These are phyloP conservation scores for Brachionus angularis DNA, from an alignment of 1,140 invertebrate species.

Conservation along the genomic window DNA sequence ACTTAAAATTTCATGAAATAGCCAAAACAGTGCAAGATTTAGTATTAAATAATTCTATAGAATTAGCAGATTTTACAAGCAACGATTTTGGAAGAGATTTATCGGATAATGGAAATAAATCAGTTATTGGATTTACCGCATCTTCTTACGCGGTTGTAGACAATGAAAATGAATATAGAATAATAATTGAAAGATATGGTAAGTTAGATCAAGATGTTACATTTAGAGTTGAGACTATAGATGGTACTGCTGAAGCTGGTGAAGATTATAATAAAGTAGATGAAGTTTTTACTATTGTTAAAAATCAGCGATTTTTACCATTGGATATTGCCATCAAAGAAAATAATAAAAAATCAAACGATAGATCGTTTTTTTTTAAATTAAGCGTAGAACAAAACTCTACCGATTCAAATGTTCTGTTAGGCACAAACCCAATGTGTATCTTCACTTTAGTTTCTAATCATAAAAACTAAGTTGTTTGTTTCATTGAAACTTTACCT, in stretches of 20 bases:
- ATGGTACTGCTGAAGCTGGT: conserved; percentile 63
- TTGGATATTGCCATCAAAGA: conserved; percentile 64
- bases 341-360: conserved; percentile 66
- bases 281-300: conserved; percentile 62
- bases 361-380: conserved; percentile 65
- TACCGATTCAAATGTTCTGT: no score
- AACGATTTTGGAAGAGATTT: no score
- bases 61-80: no score
- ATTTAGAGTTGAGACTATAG: conserved; percentile 65
- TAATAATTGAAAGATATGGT: conserved; percentile 62
- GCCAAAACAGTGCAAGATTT: no score
- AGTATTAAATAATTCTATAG: no score
- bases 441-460: no score
- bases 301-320: conserved; percentile 61
- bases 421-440: no score
- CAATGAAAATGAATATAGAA: conserved; percentile 62
- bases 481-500: no score
- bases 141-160: conserved; percentile 63
- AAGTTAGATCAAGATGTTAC: conserved; percentile 58
- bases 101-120: conserved; percentile 50
- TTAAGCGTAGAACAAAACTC: no score
- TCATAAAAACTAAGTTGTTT: no score
- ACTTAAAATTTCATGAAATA: no score
- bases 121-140: conserved; percentile 64
- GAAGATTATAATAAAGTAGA: conserved; percentile 64